A percentile compares a stretch with the other conserved stretches of the same genome.
phyloP scores from a whole-genome alignment of 2,113 vertebrate species.

The Siphamia tubifer region DNA sequence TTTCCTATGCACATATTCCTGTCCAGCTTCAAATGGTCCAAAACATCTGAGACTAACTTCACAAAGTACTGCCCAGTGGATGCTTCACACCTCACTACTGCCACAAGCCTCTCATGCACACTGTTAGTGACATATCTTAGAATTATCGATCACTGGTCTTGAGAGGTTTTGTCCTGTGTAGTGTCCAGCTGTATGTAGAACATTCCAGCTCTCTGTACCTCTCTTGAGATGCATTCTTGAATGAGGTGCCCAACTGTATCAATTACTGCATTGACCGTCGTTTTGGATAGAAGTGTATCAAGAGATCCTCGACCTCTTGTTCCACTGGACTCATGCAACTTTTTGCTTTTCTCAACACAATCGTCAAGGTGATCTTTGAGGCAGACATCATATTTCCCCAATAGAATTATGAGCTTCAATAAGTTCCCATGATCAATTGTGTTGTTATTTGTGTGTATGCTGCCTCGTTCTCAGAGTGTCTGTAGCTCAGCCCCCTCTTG shows the following conservation, averaged over 20 bases:
- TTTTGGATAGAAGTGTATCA: conserved; percentile 24
- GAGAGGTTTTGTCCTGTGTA: conserved; percentile 1
- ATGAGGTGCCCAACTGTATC: not conserved
- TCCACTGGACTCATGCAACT: not conserved
- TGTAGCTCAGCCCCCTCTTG: conserved; percentile 21
- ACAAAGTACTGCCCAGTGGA: conserved; percentile 32
- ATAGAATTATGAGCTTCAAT: not conserved
- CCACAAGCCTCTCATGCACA: not conserved
- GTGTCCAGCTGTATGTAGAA: too few relatives aligned
- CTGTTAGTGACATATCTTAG: conserved; percentile 5
- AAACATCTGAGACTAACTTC: not conserved
- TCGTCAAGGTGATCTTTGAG: not conserved
- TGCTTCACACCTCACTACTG: not conserved
- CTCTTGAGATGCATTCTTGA: not conserved
- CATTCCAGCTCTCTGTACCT: conserved; percentile 11
- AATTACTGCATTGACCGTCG: conserved; percentile 14
- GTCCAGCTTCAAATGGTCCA: not conserved
- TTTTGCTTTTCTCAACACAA: conserved; percentile 3
- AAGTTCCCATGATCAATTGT: conserved; percentile 8
- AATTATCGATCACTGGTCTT: conserved; percentile 26
- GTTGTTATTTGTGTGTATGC: conserved; percentile 1
- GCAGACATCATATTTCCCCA: conserved; percentile 17
- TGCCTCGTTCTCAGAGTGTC: not conserved
- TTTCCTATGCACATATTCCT: not conserved
- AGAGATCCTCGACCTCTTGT: conserved; percentile 28